Percentiles rank a stretch among this genome's conserved stretches.
Evolutionary conservation across 1,140 invertebrate genomes (phyloP).

Genomic region (Nylanderia fulva): DNA sequence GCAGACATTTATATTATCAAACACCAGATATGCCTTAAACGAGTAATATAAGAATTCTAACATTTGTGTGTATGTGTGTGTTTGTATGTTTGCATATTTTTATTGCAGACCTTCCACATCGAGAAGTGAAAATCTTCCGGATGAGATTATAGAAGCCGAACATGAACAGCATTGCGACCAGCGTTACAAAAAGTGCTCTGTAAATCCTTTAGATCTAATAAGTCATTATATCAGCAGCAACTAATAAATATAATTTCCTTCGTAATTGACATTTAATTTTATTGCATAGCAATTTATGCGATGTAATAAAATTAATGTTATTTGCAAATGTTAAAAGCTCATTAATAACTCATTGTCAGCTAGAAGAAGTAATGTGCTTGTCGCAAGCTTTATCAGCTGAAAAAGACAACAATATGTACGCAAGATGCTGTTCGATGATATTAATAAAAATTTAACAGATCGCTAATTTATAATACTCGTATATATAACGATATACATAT

Average conservation of each 20-base stretch:
- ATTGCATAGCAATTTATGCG: no score
- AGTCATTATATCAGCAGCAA: constrained; percentile 54
- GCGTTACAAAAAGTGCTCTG: constrained; percentile 79
- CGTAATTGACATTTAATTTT: not conserved
- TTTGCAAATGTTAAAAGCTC: not conserved
- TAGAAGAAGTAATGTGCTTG: not conserved
- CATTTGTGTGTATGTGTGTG: not conserved
- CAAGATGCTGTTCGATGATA: not conserved
- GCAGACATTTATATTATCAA: not conserved
- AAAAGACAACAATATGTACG: not conserved
- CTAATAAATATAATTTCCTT: not conserved
- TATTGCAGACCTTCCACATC: constrained; percentile 84
- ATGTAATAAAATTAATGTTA: no score
- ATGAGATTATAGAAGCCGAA: constrained; percentile 82
- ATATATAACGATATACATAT: not conserved
- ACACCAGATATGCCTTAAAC: not conserved
- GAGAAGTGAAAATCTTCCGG: constrained; percentile 78
- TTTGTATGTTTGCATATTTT: not conserved
- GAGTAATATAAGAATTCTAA: not conserved
- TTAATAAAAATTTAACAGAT: not conserved
- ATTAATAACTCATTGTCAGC: not conserved
- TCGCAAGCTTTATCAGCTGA: not conserved
- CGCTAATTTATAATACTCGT: not conserved
- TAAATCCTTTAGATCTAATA: constrained; percentile 82
- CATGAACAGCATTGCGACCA: constrained; percentile 79